phyloP scores from a whole-genome alignment of 2,888 invertebrate genomes.

The Alloscopus bannaensis region DNA sequence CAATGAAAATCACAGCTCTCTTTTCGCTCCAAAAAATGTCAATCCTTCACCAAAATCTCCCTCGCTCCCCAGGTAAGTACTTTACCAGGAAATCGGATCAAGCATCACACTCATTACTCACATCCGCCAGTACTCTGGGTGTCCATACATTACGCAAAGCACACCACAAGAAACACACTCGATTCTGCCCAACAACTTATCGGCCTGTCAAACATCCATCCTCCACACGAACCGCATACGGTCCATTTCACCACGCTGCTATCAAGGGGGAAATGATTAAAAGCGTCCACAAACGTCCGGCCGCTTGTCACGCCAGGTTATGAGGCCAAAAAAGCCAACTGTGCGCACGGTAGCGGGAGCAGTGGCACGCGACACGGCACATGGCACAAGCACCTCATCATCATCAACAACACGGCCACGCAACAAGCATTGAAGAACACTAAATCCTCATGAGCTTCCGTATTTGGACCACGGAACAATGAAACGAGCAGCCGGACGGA shows the following conservation, averaged over 20 bases:
- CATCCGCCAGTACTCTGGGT: conserved; percentile 3
- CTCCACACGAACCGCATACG: conserved; percentile 20
- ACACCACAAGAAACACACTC: conserved; percentile 13
- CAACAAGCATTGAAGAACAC: no score
- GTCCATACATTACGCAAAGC: no score
- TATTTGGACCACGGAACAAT: no score
- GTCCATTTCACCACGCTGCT: no score
- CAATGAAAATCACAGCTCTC: no score
- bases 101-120: not conserved
- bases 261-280: no score
- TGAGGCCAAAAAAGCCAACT: conserved; percentile 22
- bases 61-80: no score
- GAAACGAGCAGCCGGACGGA: conserved; percentile 9
- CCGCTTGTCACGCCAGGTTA: conserved; percentile 31
- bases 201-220: conserved; percentile 9
- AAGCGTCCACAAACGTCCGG: conserved; percentile 55
- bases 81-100: no score
- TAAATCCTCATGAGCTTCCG: conserved; percentile 7
- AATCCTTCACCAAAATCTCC: no score
- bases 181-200: no score
- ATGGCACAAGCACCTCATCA: conserved; percentile 45
- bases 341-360: not conserved
- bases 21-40: no score
- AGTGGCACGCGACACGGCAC: conserved; percentile 61
- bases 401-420: conserved; percentile 28